Base-by-base conservation (phyloP, 2,113 vertebrate genomes). In the Chloropsis hardwickii region DNA sequence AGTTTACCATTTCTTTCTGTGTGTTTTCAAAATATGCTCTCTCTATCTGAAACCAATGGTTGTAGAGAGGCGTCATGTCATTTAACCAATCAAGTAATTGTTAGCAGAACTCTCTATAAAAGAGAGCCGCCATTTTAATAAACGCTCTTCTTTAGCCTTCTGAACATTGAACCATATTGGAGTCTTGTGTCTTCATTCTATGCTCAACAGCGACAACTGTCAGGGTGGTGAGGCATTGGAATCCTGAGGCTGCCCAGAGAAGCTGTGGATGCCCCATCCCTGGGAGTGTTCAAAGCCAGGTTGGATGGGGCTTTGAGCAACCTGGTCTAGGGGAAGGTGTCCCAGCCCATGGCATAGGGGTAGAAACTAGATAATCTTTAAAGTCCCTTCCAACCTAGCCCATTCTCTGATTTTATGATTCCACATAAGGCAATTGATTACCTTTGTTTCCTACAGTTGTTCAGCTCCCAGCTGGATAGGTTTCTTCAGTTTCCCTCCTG, bases 401-500 rank as follows among this genome's bases (percentile, higher is more conserved):
- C 18, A 42, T 33, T 57, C 27, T 44, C 13, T 44, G 22, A 37
- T 28, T 80, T 64, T 11, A 19, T 65, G 18, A 31, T 16, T 60
- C 45, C 20, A 3, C 18, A 21, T 11, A 22, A 20, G 23, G 4
- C 20, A 51, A 5, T 31, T 0, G 1, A 62, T 60, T 54, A 20
- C 25, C 13, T 80, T 15, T 45, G 4, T 35, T 84, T 81, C 31
- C 42, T 47, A 0, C 19, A 7, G 42, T n/a, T 73, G 51, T 53
- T 66, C 58, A 54, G 81, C 19, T 81, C 0, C 65, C 27, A 53
- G n/a, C 24, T 27, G 50, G 8, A 60, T 33, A 10, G 7, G 33
- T 53, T 31, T 85, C 31, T 48, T 40, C 11, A 11, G 18, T 76
- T 86, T 83, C 62, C 31, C 15, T 57, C 90, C 47, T 74, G 56